Base-by-base conservation (phyloP, 2,888 invertebrate species). In the Oxytorus armatus region DNA sequence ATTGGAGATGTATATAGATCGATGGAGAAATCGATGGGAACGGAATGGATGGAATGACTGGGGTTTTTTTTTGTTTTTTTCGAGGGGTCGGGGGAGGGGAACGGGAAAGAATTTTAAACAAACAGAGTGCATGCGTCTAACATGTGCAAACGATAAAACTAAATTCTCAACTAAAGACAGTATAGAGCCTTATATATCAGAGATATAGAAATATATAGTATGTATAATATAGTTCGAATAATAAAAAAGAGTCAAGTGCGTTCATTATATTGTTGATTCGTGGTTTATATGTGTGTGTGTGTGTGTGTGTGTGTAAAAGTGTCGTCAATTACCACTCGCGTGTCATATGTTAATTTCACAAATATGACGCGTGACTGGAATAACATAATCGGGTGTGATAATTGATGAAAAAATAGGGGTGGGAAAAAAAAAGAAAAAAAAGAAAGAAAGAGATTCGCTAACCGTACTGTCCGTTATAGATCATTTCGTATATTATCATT, bases 91-190 rank as follows among this genome's bases (percentile, higher is more conserved):
- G 49, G 14, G 69, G 55, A 39, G 10, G 14, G 21, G 68, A 1
- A n/a, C 21, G 61, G 80, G 84, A 76, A 4, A 77, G 77, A 83
- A 77, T 83, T 84, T 87, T 89, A 90, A 92, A 91, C 89, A 89
- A 92, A 91, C 89, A 86, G 89, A 90, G 86, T 55, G 89, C 92
- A 91, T 92, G 91, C 92, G n/a, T 91, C 92, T 92, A 92, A 92
- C 92, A 92, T 92, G 89, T 92, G 91, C 92, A 92, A 92, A 92
- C 90, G 87, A 90, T 91, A 91, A 89, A 92, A 91, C 92, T 92
- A 92, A 92, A 92, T n/a, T 89, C 85, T 89, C 85, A 91, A 91
- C 90, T 92, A 92, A 91, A 91, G 91, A 92, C 89, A 91, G 88
- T 89, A 73, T 73, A 91, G 91, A 92, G 91, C 90, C 89, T 91